Evolutionary conservation across 2,888 invertebrate species (phyloP), one percentile per base, ranked within the genome.

Genomic region (Eristalis tenax): DNA sequence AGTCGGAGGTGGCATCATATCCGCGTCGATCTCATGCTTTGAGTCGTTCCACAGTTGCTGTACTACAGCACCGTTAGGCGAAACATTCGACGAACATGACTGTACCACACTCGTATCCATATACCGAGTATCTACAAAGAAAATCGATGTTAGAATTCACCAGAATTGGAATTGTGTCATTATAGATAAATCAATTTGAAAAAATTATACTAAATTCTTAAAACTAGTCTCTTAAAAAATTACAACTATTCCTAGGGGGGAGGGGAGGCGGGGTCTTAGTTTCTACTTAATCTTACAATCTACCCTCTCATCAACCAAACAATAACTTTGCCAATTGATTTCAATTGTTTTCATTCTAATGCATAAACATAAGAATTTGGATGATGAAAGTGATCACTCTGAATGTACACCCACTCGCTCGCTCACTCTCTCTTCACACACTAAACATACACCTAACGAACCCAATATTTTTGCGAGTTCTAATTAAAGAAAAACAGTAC

Each of bases 1-100:
- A 22, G 95, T 94, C 1, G 95, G 96, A 75, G 96, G 95, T 90
- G 96, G 96, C 95, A 96, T 95, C 93, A 96, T 95, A 90, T 95
- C 94, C 89, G 95, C 92, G 87, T 94, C 94, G 65, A 93, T 94
- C 90, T 94, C 94, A 90, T 93, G 93, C 90, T 94, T 94, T 59
- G 93, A 93, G 85, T 94, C 93, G 64, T 91, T 76, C 87, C 87
- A 87, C 87, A 87, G 79, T 63, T 87, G 83, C 38, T 87, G 87
- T 13, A 83, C 87, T 2, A 76, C 83, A 22, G 75, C 77, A 18
- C 78, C 79, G 73, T 73, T 83, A 1, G 59, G 57, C 32, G 79
- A 66, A 26, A 68, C 76, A 22, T 57, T 74, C 23, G 84, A 5
- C 11, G 80, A 35, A 57, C 77, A 77, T 35, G 73, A 5, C 23